Percentiles rank a stretch among this genome's conserved stretches.
Conservation (phyloP, 2,888 invertebrate genomes). For the Merodon equestris region DNA sequence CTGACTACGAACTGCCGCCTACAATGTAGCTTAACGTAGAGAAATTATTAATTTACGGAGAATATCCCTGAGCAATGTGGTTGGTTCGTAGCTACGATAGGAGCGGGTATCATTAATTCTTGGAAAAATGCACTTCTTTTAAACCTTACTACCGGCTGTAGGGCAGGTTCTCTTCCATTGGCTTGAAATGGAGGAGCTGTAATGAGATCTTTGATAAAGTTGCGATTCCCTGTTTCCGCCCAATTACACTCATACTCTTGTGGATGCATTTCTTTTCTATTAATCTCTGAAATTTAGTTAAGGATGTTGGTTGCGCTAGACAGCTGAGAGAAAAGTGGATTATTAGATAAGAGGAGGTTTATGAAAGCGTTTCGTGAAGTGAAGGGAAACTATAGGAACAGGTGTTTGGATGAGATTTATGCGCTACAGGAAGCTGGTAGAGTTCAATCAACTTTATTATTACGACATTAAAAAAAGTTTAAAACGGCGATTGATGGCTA, state of each 20-base stretch:
- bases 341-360: slow-evolving; percentile 3
- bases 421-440: no score
- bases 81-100: no score
- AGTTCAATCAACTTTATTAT: no score
- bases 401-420: no score
- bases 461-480: no score
- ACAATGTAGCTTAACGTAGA: not conserved
- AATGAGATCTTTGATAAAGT: slow-evolving; percentile 53
- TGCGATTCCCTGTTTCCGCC: slow-evolving; percentile 38
- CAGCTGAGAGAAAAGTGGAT: not conserved
- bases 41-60: not conserved
- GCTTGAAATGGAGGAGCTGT: slow-evolving; percentile 35
- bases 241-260: slow-evolving; percentile 32
- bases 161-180: not conserved
- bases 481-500: no score
- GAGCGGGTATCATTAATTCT: slow-evolving; percentile 9
- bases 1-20: not conserved
- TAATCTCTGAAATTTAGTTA: not conserved
- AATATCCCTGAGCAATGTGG: no score
- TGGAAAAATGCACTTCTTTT: not conserved
- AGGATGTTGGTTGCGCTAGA: slow-evolving; percentile 11
- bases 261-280: slow-evolving; percentile 27
- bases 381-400: no score
- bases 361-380: not conserved
- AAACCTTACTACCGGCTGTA: not conserved